Base-by-base conservation (phyloP, 2,113 vertebrate genomes). In the Cyrtonyx montezumae region DNA sequence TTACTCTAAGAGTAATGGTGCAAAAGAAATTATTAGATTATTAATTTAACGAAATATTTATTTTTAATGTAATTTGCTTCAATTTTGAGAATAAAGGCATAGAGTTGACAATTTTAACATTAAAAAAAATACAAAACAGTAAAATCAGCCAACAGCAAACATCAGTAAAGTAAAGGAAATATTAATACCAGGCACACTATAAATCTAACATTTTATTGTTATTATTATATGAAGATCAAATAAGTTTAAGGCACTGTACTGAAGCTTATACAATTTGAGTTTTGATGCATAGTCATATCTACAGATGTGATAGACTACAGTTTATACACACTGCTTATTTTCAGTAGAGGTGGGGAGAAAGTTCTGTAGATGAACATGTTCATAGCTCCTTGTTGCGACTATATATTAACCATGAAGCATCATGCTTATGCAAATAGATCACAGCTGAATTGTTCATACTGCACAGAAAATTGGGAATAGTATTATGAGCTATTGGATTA, bases 391-490 rank as follows among this genome's bases (percentile, higher is more conserved):
- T 71, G 94, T 94, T 96, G 95, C 89, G 95, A 91, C 77, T 91
- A 97, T 97, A 94, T 91, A 98, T 98, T 97, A 98, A 97, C 97
- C 97, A 98, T 96, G 95, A 98, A 97, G 83, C 78, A 95, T 92
- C 93, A 95, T 94, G 88, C 75, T 95, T 96, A 97, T 97, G 97
- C 93, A 97, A 98, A 98, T 96, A 32, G 82, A 63, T 53, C 94
- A 90, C 92, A 96, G 91, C 78, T 90, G 94, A 97, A 96, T 98
- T 98, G 97, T 88, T 95, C 93, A 96, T 82, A 96, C 37, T 97
- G 90, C 70, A 91, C 48, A 96, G 96, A 96, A 96, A 86, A 94
- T 46, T 95, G 93, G 95, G 90, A 97, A 96, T 97, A 97, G 96
- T 25, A 66, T 97, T 96, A 95, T 97, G 88, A 97, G 93, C 93